Evolutionary conservation across 2,797 vertebrate genomes (phyloP).

Genomic region (Lagorchestes hirsutus): DNA sequence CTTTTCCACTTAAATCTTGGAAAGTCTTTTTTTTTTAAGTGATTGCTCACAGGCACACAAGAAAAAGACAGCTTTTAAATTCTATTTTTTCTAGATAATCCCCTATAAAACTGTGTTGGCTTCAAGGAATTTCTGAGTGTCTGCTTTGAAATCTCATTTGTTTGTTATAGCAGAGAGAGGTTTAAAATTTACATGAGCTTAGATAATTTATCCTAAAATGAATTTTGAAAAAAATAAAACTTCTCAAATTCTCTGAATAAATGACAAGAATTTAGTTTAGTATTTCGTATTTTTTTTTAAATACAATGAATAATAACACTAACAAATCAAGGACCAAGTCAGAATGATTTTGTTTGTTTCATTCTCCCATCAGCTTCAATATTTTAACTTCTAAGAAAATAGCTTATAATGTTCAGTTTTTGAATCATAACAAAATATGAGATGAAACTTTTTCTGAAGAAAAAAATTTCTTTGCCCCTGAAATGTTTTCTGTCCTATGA

Average conservation of each 20-base stretch:
- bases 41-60: slow-evolving; percentile 62
- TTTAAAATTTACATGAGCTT: slow-evolving; percentile 55
- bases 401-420: neutral
- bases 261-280: neutral
- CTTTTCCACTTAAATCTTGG: slow-evolving; percentile 70
- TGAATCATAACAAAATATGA: neutral
- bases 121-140: slow-evolving; percentile 54
- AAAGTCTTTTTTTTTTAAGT: slow-evolving; percentile 56
- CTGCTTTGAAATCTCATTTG: slow-evolving; percentile 57
- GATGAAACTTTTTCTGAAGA: neutral
- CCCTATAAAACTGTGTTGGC: slow-evolving; percentile 27
- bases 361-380: neutral
- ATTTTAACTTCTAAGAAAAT: slow-evolving; percentile 26
- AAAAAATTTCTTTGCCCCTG: neutral
- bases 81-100: slow-evolving; percentile 43
- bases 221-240: slow-evolving; percentile 17
- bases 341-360: neutral
- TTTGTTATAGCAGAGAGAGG: slow-evolving; percentile 28
- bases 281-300: neutral
- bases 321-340: neutral
- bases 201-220: slow-evolving; percentile 9
- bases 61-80: slow-evolving; percentile 67
- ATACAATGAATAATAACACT: slow-evolving; percentile 28
- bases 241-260: slow-evolving; percentile 23
- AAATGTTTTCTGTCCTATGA: neutral